Base-by-base conservation (phyloP, 2,888 invertebrate species). In the Mystacides longicornis region DNA sequence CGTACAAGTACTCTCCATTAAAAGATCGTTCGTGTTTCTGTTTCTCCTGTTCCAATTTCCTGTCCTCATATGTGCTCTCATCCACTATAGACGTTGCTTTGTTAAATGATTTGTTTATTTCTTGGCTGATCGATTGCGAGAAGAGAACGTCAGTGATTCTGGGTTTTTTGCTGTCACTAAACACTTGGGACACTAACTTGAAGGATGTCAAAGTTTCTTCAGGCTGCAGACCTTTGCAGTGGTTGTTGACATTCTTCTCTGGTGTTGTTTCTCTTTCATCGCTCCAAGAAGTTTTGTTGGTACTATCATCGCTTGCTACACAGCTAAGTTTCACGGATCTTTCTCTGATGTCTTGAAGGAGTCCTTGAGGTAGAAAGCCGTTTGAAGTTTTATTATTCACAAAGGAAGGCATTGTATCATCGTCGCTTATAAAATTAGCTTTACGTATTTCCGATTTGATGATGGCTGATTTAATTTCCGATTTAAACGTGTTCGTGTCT, bases 331-430 rank as follows among this genome's bases (percentile, higher is more conserved):
- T 79, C 57, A 70, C 73, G 62, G 80, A 77, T 62, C 83, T 80
- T 69, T 85, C 82, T 69, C 85, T 78, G 65, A 87, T 86, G 64
- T 86, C 86, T 69, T 82, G 81, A 37, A 86, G 71, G 50, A 86
- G 73, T 57, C 82, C 83, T 67, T 79, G 80, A 56, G 86, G 86
- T 66, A 86, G 75, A 69, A 81, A 79, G 69, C 75, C 68, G 68
- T 71, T 69, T 70, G 73, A 69, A 68, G 69, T 65, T 67, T 73
- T 70, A 53, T 60, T 59, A 61, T 66, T 61, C 23, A 59, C 62
- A 61, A 67, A 69, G 62, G 67, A 64, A 54, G 70, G 68, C 68
- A 70, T 70, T 64, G 67, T 68, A 42, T 73, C 71, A 58, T 70
- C 71, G 61, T 68, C 67, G 64, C 72, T 71, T 7, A 63, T 60